Conservation (phyloP, 1,140 invertebrate genomes). For the Meloidogyne chitwoodi region DNA sequence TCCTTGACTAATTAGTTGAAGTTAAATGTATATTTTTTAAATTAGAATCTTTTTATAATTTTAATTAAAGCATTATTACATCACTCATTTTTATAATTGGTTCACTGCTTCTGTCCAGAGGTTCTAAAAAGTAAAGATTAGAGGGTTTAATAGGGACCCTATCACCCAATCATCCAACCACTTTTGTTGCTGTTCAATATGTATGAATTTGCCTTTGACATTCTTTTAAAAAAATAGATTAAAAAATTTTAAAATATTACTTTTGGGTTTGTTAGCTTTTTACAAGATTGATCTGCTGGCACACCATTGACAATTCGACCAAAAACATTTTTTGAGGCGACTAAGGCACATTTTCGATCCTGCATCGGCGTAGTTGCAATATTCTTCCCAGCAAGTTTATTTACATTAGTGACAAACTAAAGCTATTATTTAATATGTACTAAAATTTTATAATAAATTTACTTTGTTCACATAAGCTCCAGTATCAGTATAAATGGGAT, state of each 20-base stretch:
- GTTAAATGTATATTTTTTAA: too few species aligned
- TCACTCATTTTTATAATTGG: too few species aligned
- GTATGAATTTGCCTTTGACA: slow-evolving; percentile 32
- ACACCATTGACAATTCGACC: slow-evolving; percentile 35
- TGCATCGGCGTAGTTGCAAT: slow-evolving; percentile 24
- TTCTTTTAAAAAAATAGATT: slow-evolving; percentile 22
- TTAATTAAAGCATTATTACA: too few species aligned
- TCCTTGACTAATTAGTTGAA: too few species aligned
- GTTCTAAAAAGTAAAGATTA: too few species aligned
- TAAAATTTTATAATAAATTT: too few species aligned
- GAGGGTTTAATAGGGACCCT: too few species aligned
- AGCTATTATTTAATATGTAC: too few species aligned
- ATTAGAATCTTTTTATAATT: too few species aligned
- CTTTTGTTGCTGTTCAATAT: slow-evolving; percentile 37
- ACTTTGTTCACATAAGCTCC: slow-evolving; percentile 37
- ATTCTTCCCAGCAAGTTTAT: neutral
- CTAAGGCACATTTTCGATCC: slow-evolving; percentile 26
- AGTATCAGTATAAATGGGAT: slow-evolving; percentile 23
- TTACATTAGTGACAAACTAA: slow-evolving; percentile 1
- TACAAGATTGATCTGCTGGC: slow-evolving; percentile 21
- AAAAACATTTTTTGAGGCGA: slow-evolving; percentile 38
- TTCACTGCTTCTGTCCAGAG: too few species aligned
- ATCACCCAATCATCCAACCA: slow-evolving; percentile 21
- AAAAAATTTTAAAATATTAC: neutral
- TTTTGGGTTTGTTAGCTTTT: slow-evolving; percentile 5